Conservation (phyloP, 2,888 invertebrate genomes). For the Sesia bembeciformis region DNA sequence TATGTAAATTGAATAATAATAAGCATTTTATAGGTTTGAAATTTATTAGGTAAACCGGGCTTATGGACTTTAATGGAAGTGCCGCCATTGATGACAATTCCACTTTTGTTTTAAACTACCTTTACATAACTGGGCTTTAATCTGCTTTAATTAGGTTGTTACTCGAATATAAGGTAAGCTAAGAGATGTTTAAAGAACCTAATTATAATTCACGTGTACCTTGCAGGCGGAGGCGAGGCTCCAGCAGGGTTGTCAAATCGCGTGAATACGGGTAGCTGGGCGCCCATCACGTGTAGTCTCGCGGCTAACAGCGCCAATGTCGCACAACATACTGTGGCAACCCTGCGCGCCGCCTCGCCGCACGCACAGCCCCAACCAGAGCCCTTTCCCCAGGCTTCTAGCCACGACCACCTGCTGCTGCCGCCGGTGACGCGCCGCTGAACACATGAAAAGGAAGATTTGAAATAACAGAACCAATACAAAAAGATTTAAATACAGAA, state of each 20-base stretch:
- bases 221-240: conserved; percentile 83
- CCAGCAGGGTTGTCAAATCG: conserved; percentile 98
- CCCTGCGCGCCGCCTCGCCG: conserved; percentile 82
- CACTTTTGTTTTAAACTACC: no score
- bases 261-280: conserved; percentile 96
- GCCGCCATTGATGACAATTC: no score
- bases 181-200: no score
- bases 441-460: conserved; percentile 2
- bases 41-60: no score
- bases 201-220: conserved; percentile 21
- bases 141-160: no score
- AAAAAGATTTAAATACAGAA: not conserved
- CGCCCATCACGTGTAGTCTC: conserved; percentile 95
- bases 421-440: conserved; percentile 47
- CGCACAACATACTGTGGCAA: conserved; percentile 85
- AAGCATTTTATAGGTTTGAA: no score
- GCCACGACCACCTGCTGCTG: conserved; percentile 51
- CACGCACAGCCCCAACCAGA: conserved; percentile 60
- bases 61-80: no score
- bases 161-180: no score
- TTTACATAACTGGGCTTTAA: no score
- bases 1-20: no score
- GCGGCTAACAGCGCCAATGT: conserved; percentile 87
- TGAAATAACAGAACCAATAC: not conserved
- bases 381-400: conserved; percentile 63